Conservation (phyloP, 2,888 invertebrate species). For the Caenorhabditis sp. region DNA sequence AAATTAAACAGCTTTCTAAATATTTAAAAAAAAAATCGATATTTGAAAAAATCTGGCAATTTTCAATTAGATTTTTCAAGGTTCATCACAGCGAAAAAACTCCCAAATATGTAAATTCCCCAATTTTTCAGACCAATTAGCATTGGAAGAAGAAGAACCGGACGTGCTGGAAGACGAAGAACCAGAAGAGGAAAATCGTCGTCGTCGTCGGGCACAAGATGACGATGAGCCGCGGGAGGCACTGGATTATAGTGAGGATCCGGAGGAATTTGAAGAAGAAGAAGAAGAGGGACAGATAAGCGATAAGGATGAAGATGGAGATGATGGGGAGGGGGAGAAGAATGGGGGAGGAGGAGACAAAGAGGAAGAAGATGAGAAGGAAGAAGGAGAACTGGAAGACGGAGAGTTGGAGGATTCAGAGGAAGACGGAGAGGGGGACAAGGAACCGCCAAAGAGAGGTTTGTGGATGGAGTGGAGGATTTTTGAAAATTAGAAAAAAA, state of each 20-base stretch:
- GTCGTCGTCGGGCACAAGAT: not conserved
- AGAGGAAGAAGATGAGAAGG: slow-evolving; percentile 30
- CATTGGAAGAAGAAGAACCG: slow-evolving; percentile 6
- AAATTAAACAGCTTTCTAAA: too few species aligned
- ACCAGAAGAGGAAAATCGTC: not conserved
- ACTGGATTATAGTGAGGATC: slow-evolving; percentile 51
- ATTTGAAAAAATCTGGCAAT: too few species aligned
- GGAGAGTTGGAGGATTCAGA: slow-evolving; percentile 58
- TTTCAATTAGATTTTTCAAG: too few species aligned
- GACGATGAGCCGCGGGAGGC: slow-evolving; percentile 16
- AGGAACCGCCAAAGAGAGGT: slow-evolving; percentile 38
- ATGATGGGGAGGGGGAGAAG: too few species aligned
- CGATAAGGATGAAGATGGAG: slow-evolving; percentile 17
- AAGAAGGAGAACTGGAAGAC: slow-evolving; percentile 50
- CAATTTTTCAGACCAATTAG: slow-evolving; percentile 14
- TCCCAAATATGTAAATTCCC: too few species aligned
- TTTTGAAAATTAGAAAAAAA: too few species aligned
- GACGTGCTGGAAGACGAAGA: slow-evolving; percentile 18
- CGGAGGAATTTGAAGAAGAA: slow-evolving; percentile 35
- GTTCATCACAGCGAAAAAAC: too few species aligned
- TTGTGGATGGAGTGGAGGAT: not conserved
- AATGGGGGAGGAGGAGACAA: not conserved
- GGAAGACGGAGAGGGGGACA: slow-evolving; percentile 21
- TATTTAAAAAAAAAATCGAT: too few species aligned
- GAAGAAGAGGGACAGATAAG: slow-evolving; percentile 15